These are phyloP conservation scores for Tenthredo notha DNA, from an alignment of 2,888 invertebrate genomes.

Conservation along the genomic window DNA sequence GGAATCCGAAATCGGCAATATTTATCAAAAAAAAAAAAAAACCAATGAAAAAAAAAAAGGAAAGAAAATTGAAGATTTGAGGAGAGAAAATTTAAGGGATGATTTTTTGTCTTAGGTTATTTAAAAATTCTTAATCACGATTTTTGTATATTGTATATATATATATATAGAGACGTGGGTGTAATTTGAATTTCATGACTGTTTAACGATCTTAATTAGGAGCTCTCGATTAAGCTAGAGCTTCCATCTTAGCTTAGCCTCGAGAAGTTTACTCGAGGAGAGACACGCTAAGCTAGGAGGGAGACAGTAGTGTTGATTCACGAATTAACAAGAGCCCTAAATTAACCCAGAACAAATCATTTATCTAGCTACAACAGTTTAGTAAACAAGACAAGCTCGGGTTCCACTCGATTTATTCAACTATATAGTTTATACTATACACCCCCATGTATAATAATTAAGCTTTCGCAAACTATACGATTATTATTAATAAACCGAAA, in stretches of 20 bases:
- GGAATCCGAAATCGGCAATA: neutral
- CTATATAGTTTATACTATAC: neutral
- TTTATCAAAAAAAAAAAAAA: neutral
- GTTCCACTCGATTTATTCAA: conserved; percentile 32
- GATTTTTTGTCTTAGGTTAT: neutral
- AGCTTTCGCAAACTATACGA: neutral
- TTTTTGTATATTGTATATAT: neutral
- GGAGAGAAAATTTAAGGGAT: neutral
- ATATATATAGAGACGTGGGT: neutral
- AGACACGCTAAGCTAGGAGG: conserved; percentile 66
- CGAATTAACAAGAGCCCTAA: conserved; percentile 72
- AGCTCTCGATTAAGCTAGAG: conserved; percentile 63
- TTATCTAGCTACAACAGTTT: conserved; percentile 58
- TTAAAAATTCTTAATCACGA: neutral
- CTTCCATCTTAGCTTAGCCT: conserved; percentile 53
- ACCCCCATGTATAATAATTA: neutral
- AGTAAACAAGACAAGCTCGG: conserved; percentile 40
- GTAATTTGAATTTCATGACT: conserved; percentile 75
- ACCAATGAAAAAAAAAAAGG: no score
- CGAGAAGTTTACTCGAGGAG: conserved; percentile 67
- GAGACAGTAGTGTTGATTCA: conserved; percentile 70
- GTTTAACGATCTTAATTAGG: conserved; percentile 78
- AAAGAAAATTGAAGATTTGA: no score
- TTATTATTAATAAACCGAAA: neutral
- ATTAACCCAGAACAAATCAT: conserved; percentile 70